A percentile compares a stretch with the other conserved stretches of the same genome.
Evolutionary conservation across 2,797 vertebrate genomes (phyloP).

Genomic region (Denticeps clupeoides): DNA sequence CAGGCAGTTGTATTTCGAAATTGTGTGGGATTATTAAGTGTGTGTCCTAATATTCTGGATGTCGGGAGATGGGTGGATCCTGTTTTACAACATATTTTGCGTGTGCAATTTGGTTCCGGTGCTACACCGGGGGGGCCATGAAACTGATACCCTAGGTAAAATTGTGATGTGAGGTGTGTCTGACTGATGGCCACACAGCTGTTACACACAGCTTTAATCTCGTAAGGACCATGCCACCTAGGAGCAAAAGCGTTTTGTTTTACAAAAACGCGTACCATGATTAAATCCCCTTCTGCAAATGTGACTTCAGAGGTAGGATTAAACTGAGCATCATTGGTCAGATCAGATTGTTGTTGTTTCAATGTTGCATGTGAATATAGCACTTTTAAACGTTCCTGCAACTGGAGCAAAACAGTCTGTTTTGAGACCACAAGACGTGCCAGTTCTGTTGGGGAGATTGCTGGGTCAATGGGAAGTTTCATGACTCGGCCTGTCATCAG

Average conservation of each 20-base stretch:
- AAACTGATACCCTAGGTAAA: not conserved
- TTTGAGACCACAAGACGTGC: slow-evolving; percentile 1
- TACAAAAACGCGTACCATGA: not conserved
- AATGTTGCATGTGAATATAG: no score
- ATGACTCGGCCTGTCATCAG: slow-evolving; percentile 4
- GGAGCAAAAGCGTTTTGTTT: not conserved
- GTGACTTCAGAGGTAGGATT: not conserved
- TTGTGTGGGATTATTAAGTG: no score
- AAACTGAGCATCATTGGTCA: no score
- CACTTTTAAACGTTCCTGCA: not conserved
- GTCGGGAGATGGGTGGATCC: not conserved
- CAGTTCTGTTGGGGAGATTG: not conserved
- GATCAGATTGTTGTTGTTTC: no score
- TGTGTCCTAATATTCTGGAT: no score
- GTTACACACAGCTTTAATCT: not conserved
- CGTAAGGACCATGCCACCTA: not conserved
- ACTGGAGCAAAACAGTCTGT: not conserved
- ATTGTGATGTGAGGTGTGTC: not conserved
- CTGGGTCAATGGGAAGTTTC: slow-evolving; percentile 6
- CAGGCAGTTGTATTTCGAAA: not conserved
- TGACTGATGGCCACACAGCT: not conserved
- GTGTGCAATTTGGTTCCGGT: no score
- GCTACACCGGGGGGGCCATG: no score
- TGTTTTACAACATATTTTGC: not conserved
- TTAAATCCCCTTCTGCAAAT: not conserved